A percentile compares a stretch with the other conserved stretches of the same genome.
Conservation (phyloP, 1,140 invertebrate species). For the Epicauta chinensis region DNA sequence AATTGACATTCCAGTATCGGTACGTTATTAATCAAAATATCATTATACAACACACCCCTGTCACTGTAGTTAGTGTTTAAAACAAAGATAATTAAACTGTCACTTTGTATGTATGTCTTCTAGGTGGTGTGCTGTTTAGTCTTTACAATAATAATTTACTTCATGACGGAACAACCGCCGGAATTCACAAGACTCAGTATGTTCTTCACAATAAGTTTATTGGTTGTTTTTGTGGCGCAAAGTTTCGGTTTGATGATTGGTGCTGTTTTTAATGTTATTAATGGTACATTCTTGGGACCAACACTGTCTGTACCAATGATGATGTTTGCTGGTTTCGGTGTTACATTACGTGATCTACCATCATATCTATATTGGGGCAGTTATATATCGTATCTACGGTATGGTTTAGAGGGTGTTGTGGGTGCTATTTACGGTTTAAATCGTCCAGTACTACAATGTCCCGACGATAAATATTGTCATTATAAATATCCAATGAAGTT, state of each 20-base stretch:
- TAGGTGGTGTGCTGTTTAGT: constrained; percentile 60
- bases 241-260: constrained; percentile 84
- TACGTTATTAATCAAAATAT: constrained; percentile 43
- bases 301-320: constrained; percentile 74
- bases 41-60: too few relatives aligned
- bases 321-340: constrained; percentile 83
- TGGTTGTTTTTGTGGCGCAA: constrained; percentile 82
- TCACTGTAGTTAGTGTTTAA: not conserved
- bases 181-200: constrained; percentile 70
- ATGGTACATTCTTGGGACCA: constrained; percentile 76
- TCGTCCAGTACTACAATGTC: constrained; percentile 57
- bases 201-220: constrained; percentile 73
- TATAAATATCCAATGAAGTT: constrained; percentile 70
- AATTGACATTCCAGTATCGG: constrained; percentile 70
- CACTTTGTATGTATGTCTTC: constrained; percentile 9
- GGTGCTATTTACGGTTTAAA: constrained; percentile 76
- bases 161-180: constrained; percentile 78
- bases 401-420: constrained; percentile 78
- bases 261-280: constrained; percentile 73
- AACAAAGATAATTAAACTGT: not conserved
- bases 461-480: constrained; percentile 62
- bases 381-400: constrained; percentile 80
- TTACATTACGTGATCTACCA: constrained; percentile 69
- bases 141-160: constrained; percentile 77
- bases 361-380: constrained; percentile 79